Percentiles rank a stretch among this genome's conserved stretches.
These are phyloP conservation scores for Pecten maximus DNA, from an alignment of 2,888 invertebrate species.

Conservation along the genomic window DNA sequence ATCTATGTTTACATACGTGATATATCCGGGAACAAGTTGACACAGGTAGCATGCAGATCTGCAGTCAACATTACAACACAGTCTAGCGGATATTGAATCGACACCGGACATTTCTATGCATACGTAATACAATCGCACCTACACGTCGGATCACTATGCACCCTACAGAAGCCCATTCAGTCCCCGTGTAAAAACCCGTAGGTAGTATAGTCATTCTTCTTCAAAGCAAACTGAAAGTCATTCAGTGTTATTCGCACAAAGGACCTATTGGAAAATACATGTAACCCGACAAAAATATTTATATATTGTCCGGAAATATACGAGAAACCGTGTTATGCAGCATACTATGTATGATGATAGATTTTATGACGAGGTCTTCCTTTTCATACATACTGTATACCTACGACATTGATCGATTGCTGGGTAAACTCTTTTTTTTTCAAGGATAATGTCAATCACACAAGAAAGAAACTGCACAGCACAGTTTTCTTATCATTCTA, in stretches of 20 bases:
- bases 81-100: neutral
- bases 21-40: neutral
- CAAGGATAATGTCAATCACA: neutral
- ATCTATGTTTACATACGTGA: neutral
- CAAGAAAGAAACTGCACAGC: neutral
- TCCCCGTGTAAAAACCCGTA: no score
- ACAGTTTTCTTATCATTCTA: neutral
- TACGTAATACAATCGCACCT: neutral
- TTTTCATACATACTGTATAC: neutral
- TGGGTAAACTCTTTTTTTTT: neutral
- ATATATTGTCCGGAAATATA: neutral
- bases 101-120: neutral
- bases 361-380: neutral
- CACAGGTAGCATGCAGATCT: neutral
- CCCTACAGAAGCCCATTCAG: neutral
- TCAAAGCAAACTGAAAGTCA: neutral
- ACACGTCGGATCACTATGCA: neutral
- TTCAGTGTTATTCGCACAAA: neutral
- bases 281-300: neutral
- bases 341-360: neutral
- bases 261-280: neutral
- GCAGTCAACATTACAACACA: neutral
- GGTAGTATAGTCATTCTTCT: neutral
- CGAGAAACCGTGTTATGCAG: neutral
- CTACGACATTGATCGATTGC: neutral